Conservation (phyloP, 2,888 invertebrate genomes). For the Dilophus febrilis region DNA sequence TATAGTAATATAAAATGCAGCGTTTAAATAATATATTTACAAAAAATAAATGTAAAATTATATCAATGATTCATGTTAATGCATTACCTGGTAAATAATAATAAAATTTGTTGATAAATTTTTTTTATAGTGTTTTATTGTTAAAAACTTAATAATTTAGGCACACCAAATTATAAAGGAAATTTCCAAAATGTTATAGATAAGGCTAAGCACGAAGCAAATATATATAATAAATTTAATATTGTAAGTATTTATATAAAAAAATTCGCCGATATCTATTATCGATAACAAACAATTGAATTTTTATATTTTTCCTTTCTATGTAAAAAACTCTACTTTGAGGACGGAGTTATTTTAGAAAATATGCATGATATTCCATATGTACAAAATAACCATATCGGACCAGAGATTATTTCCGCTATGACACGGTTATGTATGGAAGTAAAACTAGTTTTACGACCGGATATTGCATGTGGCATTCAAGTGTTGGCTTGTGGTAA, state of each 20-base stretch:
- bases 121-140: too few relatives aligned
- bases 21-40: conserved; percentile 31
- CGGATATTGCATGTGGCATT: conserved; percentile 37
- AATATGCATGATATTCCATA: conserved; percentile 72
- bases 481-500: conserved; percentile 64
- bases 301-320: background rate
- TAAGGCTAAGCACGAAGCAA: conserved; percentile 41
- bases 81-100: conserved; percentile 52
- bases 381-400: conserved; percentile 35
- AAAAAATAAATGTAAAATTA: conserved; percentile 32
- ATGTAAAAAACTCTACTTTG: conserved; percentile 8
- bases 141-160: too few relatives aligned
- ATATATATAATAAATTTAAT: conserved; percentile 37
- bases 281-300: conserved; percentile 1
- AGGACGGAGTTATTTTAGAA: conserved; percentile 58
- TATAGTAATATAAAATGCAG: conserved; percentile 25
- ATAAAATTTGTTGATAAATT: too few relatives aligned
- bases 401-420: conserved; percentile 47
- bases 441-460: conserved; percentile 35
- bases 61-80: conserved; percentile 56
- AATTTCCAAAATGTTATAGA: conserved; percentile 37
- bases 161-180: conserved; percentile 40
- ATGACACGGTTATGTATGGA: conserved; percentile 48
- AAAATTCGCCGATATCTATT: background rate
- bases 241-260: conserved; percentile 31